These are phyloP conservation scores for Zenarchopterus dispar DNA, from an alignment of 2,797 vertebrate species.

Conservation along the genomic window DNA sequence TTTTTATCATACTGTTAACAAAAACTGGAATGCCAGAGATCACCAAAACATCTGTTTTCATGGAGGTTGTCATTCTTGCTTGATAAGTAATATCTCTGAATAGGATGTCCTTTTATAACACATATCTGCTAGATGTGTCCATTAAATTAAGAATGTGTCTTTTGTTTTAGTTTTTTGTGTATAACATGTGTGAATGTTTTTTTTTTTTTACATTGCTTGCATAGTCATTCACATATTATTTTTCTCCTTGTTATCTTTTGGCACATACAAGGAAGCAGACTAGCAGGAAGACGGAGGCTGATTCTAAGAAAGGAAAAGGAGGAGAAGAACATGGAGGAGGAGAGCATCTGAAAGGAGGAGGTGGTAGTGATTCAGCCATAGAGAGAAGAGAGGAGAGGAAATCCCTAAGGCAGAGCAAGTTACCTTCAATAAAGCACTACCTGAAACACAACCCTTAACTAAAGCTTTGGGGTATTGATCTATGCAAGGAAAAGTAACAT, in stretches of 20 bases:
- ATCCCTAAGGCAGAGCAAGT: slow-evolving; percentile 56
- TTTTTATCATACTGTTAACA: no score
- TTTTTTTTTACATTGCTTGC: background rate
- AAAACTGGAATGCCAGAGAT: no score
- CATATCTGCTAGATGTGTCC: background rate
- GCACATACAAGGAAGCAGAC: slow-evolving; percentile 59
- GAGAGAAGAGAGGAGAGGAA: slow-evolving; percentile 50
- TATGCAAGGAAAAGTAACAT: no score
- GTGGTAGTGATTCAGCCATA: slow-evolving; percentile 37
- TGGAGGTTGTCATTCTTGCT: no score
- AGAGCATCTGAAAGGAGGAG: slow-evolving; percentile 32
- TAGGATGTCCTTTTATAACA: no score
- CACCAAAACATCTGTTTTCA: no score
- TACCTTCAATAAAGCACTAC: slow-evolving; percentile 70
- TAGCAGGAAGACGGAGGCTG: slow-evolving; percentile 58
- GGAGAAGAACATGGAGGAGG: slow-evolving; percentile 43
- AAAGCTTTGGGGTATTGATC: no score
- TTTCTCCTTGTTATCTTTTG: slow-evolving; percentile 6
- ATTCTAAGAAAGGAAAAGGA: slow-evolving; percentile 46
- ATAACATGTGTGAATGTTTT: background rate
- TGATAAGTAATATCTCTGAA: no score
- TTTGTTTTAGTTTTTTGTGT: background rate
- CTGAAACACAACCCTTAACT: slow-evolving; percentile 49
- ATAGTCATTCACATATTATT: background rate
- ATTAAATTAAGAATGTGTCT: background rate